phyloP scores from a whole-genome alignment of 2,797 vertebrate species.

The Acridotheres tristis region DNA sequence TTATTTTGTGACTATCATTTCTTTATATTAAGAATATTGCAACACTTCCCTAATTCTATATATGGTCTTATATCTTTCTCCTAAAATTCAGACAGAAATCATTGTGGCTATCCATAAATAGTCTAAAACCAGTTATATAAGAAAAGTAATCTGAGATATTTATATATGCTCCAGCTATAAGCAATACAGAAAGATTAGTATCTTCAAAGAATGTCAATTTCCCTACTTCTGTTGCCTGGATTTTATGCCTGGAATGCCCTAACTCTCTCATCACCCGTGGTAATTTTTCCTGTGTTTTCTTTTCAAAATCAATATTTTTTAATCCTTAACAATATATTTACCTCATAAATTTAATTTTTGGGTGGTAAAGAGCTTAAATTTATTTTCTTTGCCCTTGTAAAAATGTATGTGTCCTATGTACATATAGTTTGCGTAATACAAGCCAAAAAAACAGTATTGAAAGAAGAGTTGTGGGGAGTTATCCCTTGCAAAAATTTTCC shows the following conservation, averaged over 20 bases:
- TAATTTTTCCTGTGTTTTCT: neutral
- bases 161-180: neutral
- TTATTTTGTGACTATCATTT: neutral
- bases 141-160: neutral
- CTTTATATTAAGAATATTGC: neutral
- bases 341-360: neutral
- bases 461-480: accelerated
- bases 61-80: neutral
- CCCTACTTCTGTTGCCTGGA: neutral
- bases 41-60: neutral
- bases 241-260: neutral
- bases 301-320: neutral
- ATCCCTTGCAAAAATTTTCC: accelerated
- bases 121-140: neutral
- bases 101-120: neutral
- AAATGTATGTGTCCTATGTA: neutral
- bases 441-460: neutral
- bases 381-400: neutral
- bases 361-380: neutral
- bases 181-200: neutral
- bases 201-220: neutral
- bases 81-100: neutral
- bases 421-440: neutral
- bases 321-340: neutral
- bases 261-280: neutral